Base-by-base conservation (phyloP, 1,140 invertebrate species). In the Ostrea edulis region DNA sequence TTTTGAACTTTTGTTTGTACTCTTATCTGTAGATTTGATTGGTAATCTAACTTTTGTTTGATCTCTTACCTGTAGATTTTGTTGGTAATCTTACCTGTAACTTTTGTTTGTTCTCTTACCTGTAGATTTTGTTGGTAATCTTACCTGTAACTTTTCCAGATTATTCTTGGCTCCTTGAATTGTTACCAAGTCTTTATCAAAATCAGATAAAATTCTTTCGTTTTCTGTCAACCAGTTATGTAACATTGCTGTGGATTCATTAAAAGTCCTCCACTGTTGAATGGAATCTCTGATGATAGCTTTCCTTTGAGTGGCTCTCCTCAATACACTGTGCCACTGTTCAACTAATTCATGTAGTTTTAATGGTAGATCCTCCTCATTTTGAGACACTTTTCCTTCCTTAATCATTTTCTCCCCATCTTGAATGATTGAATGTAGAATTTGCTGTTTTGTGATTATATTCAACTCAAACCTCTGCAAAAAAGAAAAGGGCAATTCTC, bases 241-340 rank as follows among this genome's bases (percentile, higher is more conserved):
- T 7, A 98, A 94, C 81, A 96, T 96, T 0, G 96, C 96, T 92
- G 97, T 96, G 87, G 97, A 96, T 81, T 96, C 95, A 92, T 97
- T 96, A 94, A 98, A 98, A 77, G 96, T 96, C 89, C 98, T 97
- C 98, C 98, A 99, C 0, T 96, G 96, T 0, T 96, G 95, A 8
- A 98, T 96, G 81, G 97, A 95, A 0, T 96, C 95, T 90, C 97
- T 96, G 17, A 98, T 94, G 68, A 95, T 96, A 65, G 96, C 95
- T 91, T 98, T 97, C 89, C 97, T 96, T 86, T 98, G 97, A 93
- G 97, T 97, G 88, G 98, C 97, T 90, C 96, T 96, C 0, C 97
- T 96, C 12, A 98, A 94, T 0, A 97, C 98, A 95, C 98, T 97
- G 93, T 98, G 97, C 95, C 98, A 98, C 9, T 97, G 95, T 91